Percentiles rank a stretch among this genome's conserved stretches.
phyloP scores from a whole-genome alignment of 1,140 invertebrate genomes.

The Drosophila tsacasi region DNA sequence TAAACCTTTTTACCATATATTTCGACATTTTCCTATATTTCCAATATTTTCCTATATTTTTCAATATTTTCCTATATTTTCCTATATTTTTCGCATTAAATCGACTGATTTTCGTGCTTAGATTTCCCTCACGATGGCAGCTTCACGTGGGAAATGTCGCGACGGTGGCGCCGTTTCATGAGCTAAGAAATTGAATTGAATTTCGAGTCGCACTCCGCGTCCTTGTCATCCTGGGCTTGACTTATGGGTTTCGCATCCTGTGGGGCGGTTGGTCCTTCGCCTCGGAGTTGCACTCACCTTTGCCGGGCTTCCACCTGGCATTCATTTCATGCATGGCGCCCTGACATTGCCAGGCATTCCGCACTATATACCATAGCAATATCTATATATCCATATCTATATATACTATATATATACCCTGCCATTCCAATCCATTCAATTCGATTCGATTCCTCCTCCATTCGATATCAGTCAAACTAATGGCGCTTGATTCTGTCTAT shows the following conservation, averaged over 20 bases:
- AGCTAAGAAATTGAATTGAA: slow-evolving; percentile 77
- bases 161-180: slow-evolving; percentile 64
- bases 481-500: slow-evolving; percentile 73
- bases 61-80: background rate
- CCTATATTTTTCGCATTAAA: background rate
- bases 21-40: no score
- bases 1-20: background rate
- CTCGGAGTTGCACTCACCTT: slow-evolving; percentile 13
- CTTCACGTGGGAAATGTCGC: slow-evolving; percentile 40
- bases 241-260: slow-evolving; percentile 54
- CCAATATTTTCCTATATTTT: background rate
- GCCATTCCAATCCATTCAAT: slow-evolving; percentile 24
- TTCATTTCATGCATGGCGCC: slow-evolving; percentile 60
- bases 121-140: slow-evolving; percentile 22
- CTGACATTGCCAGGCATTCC: slow-evolving; percentile 21
- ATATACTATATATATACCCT: background rate
- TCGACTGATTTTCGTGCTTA: slow-evolving; percentile 9
- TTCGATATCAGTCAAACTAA: slow-evolving; percentile 69
- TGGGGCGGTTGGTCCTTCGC: background rate
- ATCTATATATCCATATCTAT: background rate
- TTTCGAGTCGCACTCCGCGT: slow-evolving; percentile 56
- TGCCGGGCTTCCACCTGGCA: slow-evolving; percentile 13
- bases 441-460: slow-evolving; percentile 38
- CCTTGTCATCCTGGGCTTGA: slow-evolving; percentile 46
- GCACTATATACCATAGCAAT: background rate